A percentile compares a stretch with the other conserved stretches of the same genome.
phyloP scores from a whole-genome alignment of 1,140 invertebrate species.

The Lepidurus couesii region DNA sequence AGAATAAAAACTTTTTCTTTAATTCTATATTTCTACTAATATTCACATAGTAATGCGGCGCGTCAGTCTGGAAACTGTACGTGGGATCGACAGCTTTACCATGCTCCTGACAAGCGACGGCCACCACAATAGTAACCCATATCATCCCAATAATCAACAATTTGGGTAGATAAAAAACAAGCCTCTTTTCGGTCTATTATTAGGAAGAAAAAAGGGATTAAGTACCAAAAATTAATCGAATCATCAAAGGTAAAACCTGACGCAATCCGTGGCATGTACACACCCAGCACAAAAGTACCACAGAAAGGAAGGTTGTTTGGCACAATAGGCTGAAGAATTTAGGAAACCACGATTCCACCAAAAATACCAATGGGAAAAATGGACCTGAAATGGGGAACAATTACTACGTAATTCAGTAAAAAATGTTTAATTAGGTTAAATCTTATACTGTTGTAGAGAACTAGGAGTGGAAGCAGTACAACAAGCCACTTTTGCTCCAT shows the following conservation, averaged over 20 bases:
- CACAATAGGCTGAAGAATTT: slow-evolving; percentile 83
- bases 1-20: too few relatives aligned
- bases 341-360: slow-evolving; percentile 83
- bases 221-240: not conserved
- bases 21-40: too few relatives aligned
- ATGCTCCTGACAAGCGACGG: slow-evolving; percentile 83
- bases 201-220: slow-evolving; percentile 36
- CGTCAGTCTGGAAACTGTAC: slow-evolving; percentile 84
- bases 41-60: slow-evolving; percentile 78
- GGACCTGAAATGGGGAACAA: slow-evolving; percentile 63
- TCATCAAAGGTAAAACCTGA: slow-evolving; percentile 58
- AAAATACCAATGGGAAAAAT: slow-evolving; percentile 81
- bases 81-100: slow-evolving; percentile 86
- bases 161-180: slow-evolving; percentile 90
- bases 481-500: slow-evolving; percentile 97
- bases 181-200: slow-evolving; percentile 72
- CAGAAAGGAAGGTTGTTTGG: slow-evolving; percentile 82
- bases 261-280: slow-evolving; percentile 89
- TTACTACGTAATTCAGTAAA: slow-evolving; percentile 37
- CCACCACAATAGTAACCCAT: slow-evolving; percentile 76
- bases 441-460: slow-evolving; percentile 81
- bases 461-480: slow-evolving; percentile 75
- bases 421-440: slow-evolving; percentile 23
- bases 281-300: slow-evolving; percentile 86
- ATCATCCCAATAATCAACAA: slow-evolving; percentile 76